These are phyloP conservation scores for Diaprepes abbreviatus DNA, from an alignment of 2,888 invertebrate genomes.

Conservation along the genomic window DNA sequence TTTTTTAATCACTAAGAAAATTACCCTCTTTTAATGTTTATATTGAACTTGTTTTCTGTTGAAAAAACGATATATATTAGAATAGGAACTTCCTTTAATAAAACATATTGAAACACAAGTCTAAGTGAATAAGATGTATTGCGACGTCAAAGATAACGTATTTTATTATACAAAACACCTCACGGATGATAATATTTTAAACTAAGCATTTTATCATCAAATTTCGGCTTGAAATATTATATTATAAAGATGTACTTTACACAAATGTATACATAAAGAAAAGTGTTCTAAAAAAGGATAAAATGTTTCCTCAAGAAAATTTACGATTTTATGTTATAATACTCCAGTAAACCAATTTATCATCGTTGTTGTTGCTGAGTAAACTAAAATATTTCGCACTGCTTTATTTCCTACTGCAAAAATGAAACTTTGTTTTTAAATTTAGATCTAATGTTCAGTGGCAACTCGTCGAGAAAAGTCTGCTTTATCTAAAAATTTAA, in stretches of 20 bases:
- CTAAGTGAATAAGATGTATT: background rate
- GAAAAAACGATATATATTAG: too few species aligned
- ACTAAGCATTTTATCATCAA: background rate
- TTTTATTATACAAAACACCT: background rate
- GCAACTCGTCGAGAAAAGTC: too few species aligned
- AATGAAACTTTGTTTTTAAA: background rate
- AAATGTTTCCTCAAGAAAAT: conserved; percentile 11
- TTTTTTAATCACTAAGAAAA: too few species aligned
- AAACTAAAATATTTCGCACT: conserved; percentile 2
- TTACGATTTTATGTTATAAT: conserved; percentile 23
- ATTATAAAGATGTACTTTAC: conserved; percentile 8
- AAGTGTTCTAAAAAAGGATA: conserved; percentile 6
- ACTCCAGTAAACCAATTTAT: conserved; percentile 15
- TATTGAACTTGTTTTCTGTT: too few species aligned
- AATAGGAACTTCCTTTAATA: too few species aligned
- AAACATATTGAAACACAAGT: background rate
- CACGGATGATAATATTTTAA: background rate
- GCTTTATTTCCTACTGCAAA: conserved; percentile 10
- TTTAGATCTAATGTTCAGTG: too few species aligned
- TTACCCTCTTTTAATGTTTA: too few species aligned
- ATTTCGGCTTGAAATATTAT: conserved; percentile 14
- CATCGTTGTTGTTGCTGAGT: conserved; percentile 6
- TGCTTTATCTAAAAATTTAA: too few species aligned
- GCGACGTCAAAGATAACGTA: background rate
- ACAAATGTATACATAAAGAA: conserved; percentile 15